phyloP scores from a whole-genome alignment of 2,113 vertebrate species.

The Cololabis saira region DNA sequence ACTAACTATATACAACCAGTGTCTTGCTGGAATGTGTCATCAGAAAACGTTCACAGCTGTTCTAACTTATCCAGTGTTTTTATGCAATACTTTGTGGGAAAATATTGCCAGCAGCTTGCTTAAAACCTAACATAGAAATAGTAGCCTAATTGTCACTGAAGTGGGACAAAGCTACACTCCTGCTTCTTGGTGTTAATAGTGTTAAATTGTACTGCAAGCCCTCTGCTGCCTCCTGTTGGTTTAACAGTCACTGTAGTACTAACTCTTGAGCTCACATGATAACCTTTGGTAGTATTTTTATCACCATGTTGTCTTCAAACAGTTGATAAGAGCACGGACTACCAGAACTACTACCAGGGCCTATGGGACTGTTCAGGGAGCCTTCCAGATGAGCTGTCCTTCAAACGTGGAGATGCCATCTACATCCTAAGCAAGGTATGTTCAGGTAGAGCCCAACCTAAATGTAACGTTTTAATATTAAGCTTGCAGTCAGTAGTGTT shows the following conservation, averaged over 20 bases:
- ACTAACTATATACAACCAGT: too few species aligned
- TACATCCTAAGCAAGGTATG: slow-evolving; percentile 97
- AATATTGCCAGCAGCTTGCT: background rate
- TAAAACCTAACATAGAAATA: background rate
- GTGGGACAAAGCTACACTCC: background rate
- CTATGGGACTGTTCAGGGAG: slow-evolving; percentile 92
- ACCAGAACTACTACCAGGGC: slow-evolving; percentile 93
- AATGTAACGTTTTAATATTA: slow-evolving; percentile 14
- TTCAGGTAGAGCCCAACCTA: slow-evolving; percentile 3
- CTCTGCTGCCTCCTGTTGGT: background rate
- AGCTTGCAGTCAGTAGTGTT: slow-evolving; percentile 13
- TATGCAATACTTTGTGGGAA: background rate
- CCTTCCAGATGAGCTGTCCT: slow-evolving; percentile 90
- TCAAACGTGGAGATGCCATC: slow-evolving; percentile 93
- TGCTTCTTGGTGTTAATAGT: too few species aligned
- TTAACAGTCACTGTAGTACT: background rate
- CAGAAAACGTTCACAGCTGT: too few species aligned
- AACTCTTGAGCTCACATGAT: background rate
- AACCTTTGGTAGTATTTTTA: background rate
- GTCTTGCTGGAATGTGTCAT: too few species aligned
- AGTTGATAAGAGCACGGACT: slow-evolving; percentile 88
- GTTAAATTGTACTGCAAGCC: too few species aligned
- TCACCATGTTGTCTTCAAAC: slow-evolving; percentile 19
- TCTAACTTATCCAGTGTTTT: too few species aligned
- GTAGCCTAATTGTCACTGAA: background rate